Evolutionary conservation across 2,113 vertebrate species (phyloP), one percentile per base, ranked within the genome.

Genomic region (Struthio camelus): DNA sequence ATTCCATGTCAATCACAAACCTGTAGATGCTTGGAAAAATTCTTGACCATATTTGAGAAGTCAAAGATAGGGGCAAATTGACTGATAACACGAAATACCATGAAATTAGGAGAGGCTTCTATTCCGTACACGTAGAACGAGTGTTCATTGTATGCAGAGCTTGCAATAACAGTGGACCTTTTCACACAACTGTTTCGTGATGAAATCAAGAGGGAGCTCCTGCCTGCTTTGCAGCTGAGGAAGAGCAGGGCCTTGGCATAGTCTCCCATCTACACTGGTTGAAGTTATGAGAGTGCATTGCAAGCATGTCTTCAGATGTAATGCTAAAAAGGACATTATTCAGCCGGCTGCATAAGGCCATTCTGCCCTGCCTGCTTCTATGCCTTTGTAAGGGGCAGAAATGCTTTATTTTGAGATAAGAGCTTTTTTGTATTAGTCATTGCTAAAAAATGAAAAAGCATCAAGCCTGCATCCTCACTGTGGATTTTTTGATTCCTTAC

Each of bases 401-500:
- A 77, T 40, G n/a, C 70, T 94, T 93, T 77, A 16, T 77, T 94
- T 62, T 54, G 79, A 93, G 76, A 89, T 87, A 80, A 80, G 64
- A 78, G 22, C 42, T 62, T 82, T 77, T 62, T 77, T 34, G 14
- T 38, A 25, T 79, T 83, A 36, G 23, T 96, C 97, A 94, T 17
- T 38, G 48, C 85, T 84, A 17, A 91, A 89, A 94, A 90, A 71
- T 51, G 71, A 80, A 42, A 80, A 80, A 87, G 59, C 82, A 64
- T 58, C 69, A 30, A 90, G 87, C 32, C 61, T 38, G n/a, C 54
- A 48, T 79, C 91, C 82, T 65, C 67, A 11, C 85, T 54, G 28
- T 3, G 58, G 91, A 24, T 75, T 92, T 92, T 92, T 64, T 78
- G 93, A 87, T 94, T 97, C 96, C 93, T 96, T 90, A 89, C 87